Evolutionary conservation across 2,797 vertebrate species (phyloP), one percentile per base, ranked within the genome.

Genomic region (Parambassis ranga): DNA sequence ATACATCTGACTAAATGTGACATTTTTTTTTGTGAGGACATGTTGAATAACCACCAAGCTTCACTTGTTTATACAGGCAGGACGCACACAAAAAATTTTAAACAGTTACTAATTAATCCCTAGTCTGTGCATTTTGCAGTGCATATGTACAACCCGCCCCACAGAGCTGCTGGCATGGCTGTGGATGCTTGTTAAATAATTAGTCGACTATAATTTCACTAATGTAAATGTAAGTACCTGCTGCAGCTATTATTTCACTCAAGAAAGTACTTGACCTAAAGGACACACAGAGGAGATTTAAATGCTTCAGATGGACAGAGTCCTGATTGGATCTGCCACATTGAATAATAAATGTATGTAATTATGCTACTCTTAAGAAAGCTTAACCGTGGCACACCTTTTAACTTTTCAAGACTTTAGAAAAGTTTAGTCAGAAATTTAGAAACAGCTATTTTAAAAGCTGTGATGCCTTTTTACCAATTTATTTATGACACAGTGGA

Each of bases 401-500:
- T 75, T 55, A 69, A 58, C 19, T 39, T 50, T 50, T 67, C 42
- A 62, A 31, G 39, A n/a, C 8, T 20, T 52, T 4, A 70, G 23
- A 50, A 41, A 55, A 59, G 51, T 28, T 9, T 35, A 15, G 14
- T 57, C 9, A 37, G 33, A 16, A 32, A 13, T 48, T 69, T 13
- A 19, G 0, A 26, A 43, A 43, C 36, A 37, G 16, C 27, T 28
- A 18, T 62, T 72, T 55, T 28, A 48, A 60, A 52, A 19, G 16
- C 36, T 11, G 13, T 49, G 49, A 77, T 41, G 56, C 60, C n/a
- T 52, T 79, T 68, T 60, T 24, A 44, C 31, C 4, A 10, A 65
- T 61, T 67, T 74, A 61, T 78, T 77, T 75, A 71, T 57, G 70
- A 71, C 41, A 43, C 59, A 69, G 47, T 14, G 22, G 46, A 64